Base-by-base conservation (phyloP, 1,140 invertebrate species). In the Megathymus violae region DNA sequence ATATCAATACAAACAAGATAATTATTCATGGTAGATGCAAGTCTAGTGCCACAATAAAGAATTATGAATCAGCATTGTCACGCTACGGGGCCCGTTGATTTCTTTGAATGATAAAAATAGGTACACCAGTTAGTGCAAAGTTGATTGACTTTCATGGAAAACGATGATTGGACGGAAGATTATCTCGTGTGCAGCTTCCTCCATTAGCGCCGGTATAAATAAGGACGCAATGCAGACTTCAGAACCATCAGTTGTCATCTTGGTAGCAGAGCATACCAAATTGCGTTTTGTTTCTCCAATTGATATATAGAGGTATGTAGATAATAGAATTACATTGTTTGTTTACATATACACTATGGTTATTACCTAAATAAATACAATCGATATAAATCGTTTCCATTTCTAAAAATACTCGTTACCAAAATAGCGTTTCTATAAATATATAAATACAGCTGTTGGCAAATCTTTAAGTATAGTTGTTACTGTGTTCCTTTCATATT, bases 81-180 rank as follows among this genome's bases (percentile, higher is more conserved):
- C 58, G 67, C 54, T 63, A 68, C 67, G 63, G 67, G 67, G 70
- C 65, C 74, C 71, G 74, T 80, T 76, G 67, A 74, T 71, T 87
- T 85, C 79, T 79, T 64, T 78, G 81, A 85, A 84, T 52, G 74
- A 82, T 78, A 69, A 74, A 83, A 84, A 85, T 86, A 80, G 83
- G 74, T 44, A 43, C 60, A 64, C 64, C 64, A 72, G 71, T 74
- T 77, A 73, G 69, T 68, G 67, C 51, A 74, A 62, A 65, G 69
- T 78, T 84, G 77, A 88, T 85, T 83, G 81, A 81, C 76, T 86
- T 87, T 79, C 78, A 85, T 86, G 76, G 82, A 86, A 88, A 62
- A 71, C 69, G 69, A 64, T 62, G 69, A 78, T 80, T 76, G 72
- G 65, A 72, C 70, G 76, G 73, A 78, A 69, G 74, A 78, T 80